Percentiles rank a stretch among this genome's conserved stretches.
Evolutionary conservation across 2,797 vertebrate genomes (phyloP).

Genomic region (Numenius phaeopus): DNA sequence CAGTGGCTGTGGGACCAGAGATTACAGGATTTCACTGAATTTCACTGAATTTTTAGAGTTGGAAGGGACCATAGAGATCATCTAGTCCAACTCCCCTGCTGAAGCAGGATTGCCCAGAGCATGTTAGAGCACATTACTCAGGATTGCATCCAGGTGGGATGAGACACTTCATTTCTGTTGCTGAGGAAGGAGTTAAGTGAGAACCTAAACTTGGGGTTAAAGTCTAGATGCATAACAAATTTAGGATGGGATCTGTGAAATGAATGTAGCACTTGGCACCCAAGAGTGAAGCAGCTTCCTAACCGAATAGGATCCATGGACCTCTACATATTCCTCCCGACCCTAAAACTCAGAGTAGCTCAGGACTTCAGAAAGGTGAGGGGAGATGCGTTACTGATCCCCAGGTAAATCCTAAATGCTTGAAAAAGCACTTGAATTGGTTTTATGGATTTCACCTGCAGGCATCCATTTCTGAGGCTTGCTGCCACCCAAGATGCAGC

Average conservation of each 20-base stretch:
- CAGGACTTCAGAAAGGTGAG: not conserved
- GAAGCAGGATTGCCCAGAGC: no score
- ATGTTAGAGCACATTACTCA: no score
- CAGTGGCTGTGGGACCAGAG: not conserved
- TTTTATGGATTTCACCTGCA: not conserved
- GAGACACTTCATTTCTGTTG: not conserved
- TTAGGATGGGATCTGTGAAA: not conserved
- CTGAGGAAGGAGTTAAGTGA: not conserved
- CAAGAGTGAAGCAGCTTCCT: not conserved
- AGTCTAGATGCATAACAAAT: not conserved
- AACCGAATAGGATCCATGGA: not conserved
- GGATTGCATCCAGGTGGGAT: no score
- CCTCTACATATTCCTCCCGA: not conserved
- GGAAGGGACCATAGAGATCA: no score
- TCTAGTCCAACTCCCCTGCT: no score
- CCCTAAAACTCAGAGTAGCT: not conserved
- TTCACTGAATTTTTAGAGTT: no score
- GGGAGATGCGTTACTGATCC: not conserved
- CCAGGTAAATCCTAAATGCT: not conserved
- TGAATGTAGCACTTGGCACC: rapidly evolving
- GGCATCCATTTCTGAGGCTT: not conserved
- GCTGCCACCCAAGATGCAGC: not conserved
- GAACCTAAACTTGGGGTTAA: not conserved
- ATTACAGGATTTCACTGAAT: no score
- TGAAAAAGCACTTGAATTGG: not conserved